Percentiles rank a stretch among this genome's conserved stretches.
These are phyloP conservation scores for Ennomos erosarius DNA, from an alignment of 2,888 invertebrate species.

Conservation along the genomic window DNA sequence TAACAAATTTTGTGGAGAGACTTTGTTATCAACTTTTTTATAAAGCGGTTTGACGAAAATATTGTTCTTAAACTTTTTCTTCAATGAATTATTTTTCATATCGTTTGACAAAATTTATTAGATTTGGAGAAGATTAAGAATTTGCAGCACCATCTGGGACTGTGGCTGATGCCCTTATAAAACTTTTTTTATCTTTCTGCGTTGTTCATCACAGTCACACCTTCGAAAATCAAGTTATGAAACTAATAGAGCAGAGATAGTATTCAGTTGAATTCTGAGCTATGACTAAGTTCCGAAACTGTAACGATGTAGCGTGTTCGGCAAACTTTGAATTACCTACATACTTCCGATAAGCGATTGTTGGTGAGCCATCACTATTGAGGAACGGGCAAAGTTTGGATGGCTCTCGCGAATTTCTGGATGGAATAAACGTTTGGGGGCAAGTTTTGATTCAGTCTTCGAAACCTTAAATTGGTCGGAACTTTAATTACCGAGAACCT, in stretches of 20 bases:
- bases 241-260: background rate
- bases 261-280: constrained; percentile 27
- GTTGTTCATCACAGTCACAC: no score
- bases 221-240: no score
- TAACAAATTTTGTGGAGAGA: constrained; percentile 47
- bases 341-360: constrained; percentile 31
- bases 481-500: no score
- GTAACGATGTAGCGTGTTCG: constrained; percentile 15
- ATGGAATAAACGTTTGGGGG: constrained; percentile 15
- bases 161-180: no score
- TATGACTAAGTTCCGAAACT: constrained; percentile 39
- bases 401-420: constrained; percentile 32
- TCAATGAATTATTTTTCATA: constrained; percentile 50
- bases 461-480: background rate
- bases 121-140: no score
- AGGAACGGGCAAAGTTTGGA: constrained; percentile 34
- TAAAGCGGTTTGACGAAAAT: constrained; percentile 73
- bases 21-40: constrained; percentile 59
- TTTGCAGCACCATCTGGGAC: no score
- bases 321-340: constrained; percentile 31
- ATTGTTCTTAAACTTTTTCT: constrained; percentile 64
- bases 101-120: background rate
- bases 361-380: constrained; percentile 25
- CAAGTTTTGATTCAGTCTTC: constrained; percentile 16
- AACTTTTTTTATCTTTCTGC: no score